phyloP scores from a whole-genome alignment of 2,888 invertebrate genomes.

The Seladonia tumulorum region DNA sequence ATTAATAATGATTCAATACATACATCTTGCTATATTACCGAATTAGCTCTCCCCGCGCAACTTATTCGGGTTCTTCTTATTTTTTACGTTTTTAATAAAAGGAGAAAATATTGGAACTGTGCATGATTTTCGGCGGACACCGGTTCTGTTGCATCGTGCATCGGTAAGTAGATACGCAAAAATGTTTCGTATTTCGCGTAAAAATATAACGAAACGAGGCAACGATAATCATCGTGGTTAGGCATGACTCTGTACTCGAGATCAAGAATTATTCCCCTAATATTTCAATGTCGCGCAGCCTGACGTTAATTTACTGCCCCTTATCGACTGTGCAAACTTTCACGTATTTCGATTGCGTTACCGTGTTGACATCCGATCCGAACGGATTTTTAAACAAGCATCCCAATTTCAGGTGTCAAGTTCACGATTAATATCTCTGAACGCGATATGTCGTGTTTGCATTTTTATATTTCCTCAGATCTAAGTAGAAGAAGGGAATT shows the following conservation, averaged over 20 bases:
- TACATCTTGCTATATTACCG: neutral
- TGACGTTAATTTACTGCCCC: conserved; percentile 27
- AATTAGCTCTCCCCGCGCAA: neutral
- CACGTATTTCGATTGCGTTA: neutral
- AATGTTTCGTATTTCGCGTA: neutral
- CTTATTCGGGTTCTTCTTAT: neutral
- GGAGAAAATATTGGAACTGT: neutral
- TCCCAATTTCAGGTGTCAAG: neutral
- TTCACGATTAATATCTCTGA: neutral
- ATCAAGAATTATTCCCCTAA: neutral
- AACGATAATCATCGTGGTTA: neutral
- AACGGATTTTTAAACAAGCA: neutral
- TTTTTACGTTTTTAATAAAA: neutral
- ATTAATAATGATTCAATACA: neutral
- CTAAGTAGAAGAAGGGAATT: neutral
- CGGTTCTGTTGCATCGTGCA: neutral
- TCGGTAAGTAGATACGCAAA: neutral
- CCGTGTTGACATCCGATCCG: neutral
- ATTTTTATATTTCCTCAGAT: neutral
- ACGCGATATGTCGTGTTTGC: neutral
- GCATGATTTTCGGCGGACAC: neutral
- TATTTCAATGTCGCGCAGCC: conserved; percentile 25
- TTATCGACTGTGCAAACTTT: conserved; percentile 42
- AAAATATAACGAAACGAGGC: too few relatives aligned
- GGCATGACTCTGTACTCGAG: neutral